These are phyloP conservation scores for Acrobasis repandana DNA, from an alignment of 2,888 invertebrate species.

Conservation along the genomic window DNA sequence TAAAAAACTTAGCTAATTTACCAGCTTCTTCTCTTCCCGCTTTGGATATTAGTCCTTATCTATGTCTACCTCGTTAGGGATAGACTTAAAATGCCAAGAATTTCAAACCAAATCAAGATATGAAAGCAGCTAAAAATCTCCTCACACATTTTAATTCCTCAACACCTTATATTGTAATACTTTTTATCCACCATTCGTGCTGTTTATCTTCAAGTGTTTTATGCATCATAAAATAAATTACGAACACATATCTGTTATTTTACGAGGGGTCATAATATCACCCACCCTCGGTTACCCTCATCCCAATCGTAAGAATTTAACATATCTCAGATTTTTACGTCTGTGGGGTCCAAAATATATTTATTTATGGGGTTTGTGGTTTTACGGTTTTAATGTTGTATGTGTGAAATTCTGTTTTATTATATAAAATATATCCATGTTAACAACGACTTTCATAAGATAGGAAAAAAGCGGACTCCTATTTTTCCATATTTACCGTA, in stretches of 20 bases:
- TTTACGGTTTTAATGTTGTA: background rate
- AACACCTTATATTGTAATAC: background rate
- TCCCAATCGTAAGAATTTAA: conserved; percentile 18
- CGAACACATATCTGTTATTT: conserved; percentile 33
- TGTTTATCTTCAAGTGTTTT: conserved; percentile 34
- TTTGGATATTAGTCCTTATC: too few relatives aligned
- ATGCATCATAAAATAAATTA: conserved; percentile 37
- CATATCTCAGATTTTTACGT: conserved; percentile 18
- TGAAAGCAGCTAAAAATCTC: background rate
- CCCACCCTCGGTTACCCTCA: conserved; percentile 26
- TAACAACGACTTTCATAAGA: too few relatives aligned
- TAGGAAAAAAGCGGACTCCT: too few relatives aligned
- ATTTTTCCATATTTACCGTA: too few relatives aligned
- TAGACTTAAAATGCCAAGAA: too few relatives aligned
- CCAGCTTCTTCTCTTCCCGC: too few relatives aligned
- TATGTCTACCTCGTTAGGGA: too few relatives aligned
- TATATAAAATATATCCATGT: too few relatives aligned
- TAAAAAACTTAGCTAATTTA: too few relatives aligned
- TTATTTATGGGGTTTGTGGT: conserved; percentile 9
- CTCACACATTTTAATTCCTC: background rate
- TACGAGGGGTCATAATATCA: conserved; percentile 35
- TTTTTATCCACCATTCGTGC: conserved; percentile 27
- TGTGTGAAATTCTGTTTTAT: background rate
- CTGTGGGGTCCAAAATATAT: conserved; percentile 17
- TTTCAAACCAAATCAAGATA: too few relatives aligned